Base-by-base conservation (phyloP, 2,888 invertebrate genomes). In the Psococerastis gibbosa region DNA sequence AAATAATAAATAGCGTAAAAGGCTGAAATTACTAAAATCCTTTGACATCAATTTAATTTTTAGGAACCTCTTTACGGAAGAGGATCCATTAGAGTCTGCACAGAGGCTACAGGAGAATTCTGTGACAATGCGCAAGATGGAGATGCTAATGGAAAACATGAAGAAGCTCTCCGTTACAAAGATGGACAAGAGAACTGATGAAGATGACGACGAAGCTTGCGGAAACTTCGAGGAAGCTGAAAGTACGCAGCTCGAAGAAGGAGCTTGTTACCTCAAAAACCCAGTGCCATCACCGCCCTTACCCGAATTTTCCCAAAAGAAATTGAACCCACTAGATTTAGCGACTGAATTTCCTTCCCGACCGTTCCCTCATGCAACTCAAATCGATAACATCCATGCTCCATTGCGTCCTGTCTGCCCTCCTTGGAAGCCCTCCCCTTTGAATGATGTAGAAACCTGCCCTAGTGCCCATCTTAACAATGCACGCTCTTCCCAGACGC, bases 101-200 rank as follows among this genome's bases (percentile, higher is more conserved):
- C 52, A 68, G 55, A 57, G 70, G 48, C 59, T 68, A 45, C 67
- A 67, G 42, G 77, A 78, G 58, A 76, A 79, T 60, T 73, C 71
- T 31, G 68, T 71, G 43, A 76, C 78, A 49, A 70, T 73, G 61
- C 67, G 68, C 57, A 79, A 78, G 63, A 71, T 80, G 69, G 61
- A 70, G 54, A 70, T 68, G 45, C 61, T 76, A 52, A 62, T 71
- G 13, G 60, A 67, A 5, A 68, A 70, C 53, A 72, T 76, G 72
- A 69, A 71, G 54, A 60, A 60, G 42, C 49, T 65, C 41, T 60
- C 56, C 27, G 48, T 63, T 38, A 59, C 57, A 45, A 57, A 58
- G 46, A 60, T 61, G 50, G 54, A 54, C 47, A 50, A 48, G 42
- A 50, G 44, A 27, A 5, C 20, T 18, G 38, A 38, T 18, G 38